Evolutionary conservation across 2,797 vertebrate genomes (phyloP).

Genomic region (Aeoliscus strigatus): DNA sequence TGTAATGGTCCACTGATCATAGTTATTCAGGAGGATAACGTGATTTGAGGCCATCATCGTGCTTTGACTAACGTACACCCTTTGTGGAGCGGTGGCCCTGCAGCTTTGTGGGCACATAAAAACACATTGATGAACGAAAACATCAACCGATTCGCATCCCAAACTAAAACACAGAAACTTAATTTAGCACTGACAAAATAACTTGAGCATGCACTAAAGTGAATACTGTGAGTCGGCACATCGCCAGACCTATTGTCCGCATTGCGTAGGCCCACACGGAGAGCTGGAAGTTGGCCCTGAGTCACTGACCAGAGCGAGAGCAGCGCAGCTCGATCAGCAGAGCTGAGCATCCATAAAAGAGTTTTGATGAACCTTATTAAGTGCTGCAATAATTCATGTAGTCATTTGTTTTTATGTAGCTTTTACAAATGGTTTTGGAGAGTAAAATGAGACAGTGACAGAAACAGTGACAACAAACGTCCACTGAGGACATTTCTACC

Average conservation of each 20-base stretch:
- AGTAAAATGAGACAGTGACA: neutral
- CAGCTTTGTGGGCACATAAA: slow-evolving; percentile 43
- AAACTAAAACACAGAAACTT: slow-evolving; percentile 27
- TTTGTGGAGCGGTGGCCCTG: slow-evolving; percentile 36
- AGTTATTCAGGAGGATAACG: slow-evolving; percentile 34
- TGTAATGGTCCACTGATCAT: slow-evolving; percentile 44
- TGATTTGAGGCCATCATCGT: slow-evolving; percentile 41
- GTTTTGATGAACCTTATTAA: slow-evolving; percentile 53
- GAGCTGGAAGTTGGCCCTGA: slow-evolving; percentile 51
- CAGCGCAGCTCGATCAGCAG: slow-evolving; percentile 52
- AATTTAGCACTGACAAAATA: slow-evolving; percentile 38
- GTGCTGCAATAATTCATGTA: slow-evolving; percentile 32
- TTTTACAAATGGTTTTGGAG: slow-evolving; percentile 14
- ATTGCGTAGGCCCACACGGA: slow-evolving; percentile 52
- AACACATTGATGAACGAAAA: slow-evolving; percentile 32
- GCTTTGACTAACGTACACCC: slow-evolving; percentile 41
- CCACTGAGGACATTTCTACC: too few relatives aligned
- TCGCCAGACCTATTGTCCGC: slow-evolving; percentile 55
- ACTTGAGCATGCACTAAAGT: slow-evolving; percentile 49
- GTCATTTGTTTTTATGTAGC: slow-evolving; percentile 8
- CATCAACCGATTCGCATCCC: slow-evolving; percentile 42
- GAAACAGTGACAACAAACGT: too few relatives aligned
- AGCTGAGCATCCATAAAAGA: slow-evolving; percentile 43
- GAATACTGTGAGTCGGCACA: slow-evolving; percentile 43
- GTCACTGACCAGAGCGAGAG: slow-evolving; percentile 43